Evolutionary conservation across 2,888 invertebrate genomes (phyloP), one percentile per base, ranked within the genome.

Genomic region (Notodonta ziczac): DNA sequence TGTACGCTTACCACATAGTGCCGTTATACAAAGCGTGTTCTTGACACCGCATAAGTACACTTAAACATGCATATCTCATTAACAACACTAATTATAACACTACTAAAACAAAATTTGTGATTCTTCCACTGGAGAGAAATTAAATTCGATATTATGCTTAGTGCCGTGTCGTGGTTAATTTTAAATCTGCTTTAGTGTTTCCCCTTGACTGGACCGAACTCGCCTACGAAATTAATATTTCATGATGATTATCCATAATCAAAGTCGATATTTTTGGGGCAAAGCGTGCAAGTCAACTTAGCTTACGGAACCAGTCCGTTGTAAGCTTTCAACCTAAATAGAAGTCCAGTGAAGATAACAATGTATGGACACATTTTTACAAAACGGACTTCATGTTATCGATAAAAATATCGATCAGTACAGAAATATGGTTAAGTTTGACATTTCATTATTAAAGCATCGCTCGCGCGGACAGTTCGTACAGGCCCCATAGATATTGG

Each of bases 1-100:
- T 72, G 76, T 76, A 83, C 78, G 83, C 81, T 75, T 77, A 81
- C 81, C 83, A 66, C 54, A 71, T 52, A 56, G 74, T 77, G 77
- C 62, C 56, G 68, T 76, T 74, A 73, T 68, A 39, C 56, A 14
- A 70, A 62, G 65, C 75, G 73, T 71, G 69, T 73, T 72, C 65
- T 74, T 74, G 73, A 82, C 79, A 83, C 76, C 72, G 68, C 60
- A 60, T 67, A 50, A 14, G 14, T 40, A 67, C 55, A 66, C n/a
- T n/a, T n/a, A 66, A 70, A 69, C 67, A 74, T 32, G 51, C 61
- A 54, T 24, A 24, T 53, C 67, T 65, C 67, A 61, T 57, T 59
- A 16, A 58, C 63, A 53, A 40, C 62, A 62, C 57, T 57, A 61
- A 57, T 59, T 24, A 58, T 62, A 53, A 40, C 62, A 62, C 57